phyloP scores from a whole-genome alignment of 2,888 invertebrate species.

The Drosophila seclusa region DNA sequence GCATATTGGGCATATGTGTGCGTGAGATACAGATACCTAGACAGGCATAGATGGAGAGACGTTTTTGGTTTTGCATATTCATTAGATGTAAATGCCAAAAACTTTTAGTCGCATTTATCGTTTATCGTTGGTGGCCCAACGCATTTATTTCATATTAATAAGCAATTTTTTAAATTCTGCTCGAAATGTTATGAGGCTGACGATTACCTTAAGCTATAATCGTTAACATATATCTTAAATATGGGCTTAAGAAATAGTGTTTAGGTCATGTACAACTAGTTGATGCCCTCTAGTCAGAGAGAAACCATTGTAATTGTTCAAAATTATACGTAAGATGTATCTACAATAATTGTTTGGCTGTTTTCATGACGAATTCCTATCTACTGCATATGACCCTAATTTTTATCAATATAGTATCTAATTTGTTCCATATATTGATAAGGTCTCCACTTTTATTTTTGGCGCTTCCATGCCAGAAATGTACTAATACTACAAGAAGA shows the following conservation, averaged over 20 bases:
- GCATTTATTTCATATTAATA: conserved; percentile 77
- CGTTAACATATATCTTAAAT: conserved; percentile 59
- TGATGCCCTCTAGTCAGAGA: conserved; percentile 40
- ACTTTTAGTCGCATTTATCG: conserved; percentile 75
- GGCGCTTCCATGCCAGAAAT: conserved; percentile 12
- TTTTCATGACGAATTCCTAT: conserved; percentile 6
- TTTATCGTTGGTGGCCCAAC: conserved; percentile 72
- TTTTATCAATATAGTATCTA: conserved; percentile 42
- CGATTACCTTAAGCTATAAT: conserved; percentile 56
- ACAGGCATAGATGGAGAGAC: conserved; percentile 10
- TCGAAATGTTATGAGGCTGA: conserved; percentile 68
- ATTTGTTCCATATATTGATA: conserved; percentile 41
- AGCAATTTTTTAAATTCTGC: conserved; percentile 70
- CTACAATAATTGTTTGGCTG: neutral
- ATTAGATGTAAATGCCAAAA: conserved; percentile 74
- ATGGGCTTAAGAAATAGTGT: conserved; percentile 31
- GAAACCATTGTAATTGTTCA: neutral
- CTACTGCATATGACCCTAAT: conserved; percentile 33
- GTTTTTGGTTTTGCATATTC: conserved; percentile 62
- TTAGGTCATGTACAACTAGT: conserved; percentile 16
- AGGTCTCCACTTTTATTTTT: conserved; percentile 25
- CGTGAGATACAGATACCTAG: conserved; percentile 3
- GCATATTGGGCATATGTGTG: neutral
- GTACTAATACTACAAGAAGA: conserved; percentile 8
- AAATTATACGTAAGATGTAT: neutral